Base-by-base conservation (phyloP, 2,113 vertebrate species). In the Tychaedon coryphoeus region DNA sequence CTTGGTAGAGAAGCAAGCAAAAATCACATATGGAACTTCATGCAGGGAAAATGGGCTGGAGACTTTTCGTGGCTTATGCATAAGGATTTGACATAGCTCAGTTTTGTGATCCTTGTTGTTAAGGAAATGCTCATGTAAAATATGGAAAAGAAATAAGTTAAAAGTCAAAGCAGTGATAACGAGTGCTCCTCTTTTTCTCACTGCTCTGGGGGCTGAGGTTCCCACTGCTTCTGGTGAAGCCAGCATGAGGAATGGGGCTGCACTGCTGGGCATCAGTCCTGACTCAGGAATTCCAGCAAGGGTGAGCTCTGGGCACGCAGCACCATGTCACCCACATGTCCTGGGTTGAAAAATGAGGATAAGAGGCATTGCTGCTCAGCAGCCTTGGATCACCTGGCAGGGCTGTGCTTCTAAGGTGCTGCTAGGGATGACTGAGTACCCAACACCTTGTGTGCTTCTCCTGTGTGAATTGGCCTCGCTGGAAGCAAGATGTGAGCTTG, bases 241-340 rank as follows among this genome's bases (percentile, higher is more conserved):
- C 43, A 64, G 29, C 17, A 6, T 0, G 0, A 73, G 40, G 17
- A 65, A 10, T 0, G 1, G 60, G n/a, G 34, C 61, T 8, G 5
- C 25, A 13, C 29, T 1, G 1, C 12, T 58, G 38, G 4, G 16
- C 19, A 3, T 25, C 69, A 61, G 31, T 24, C 36, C 36, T 2
- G 3, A 22, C 25, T 57, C 29, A 12, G 34, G 40, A 22, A 70
- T 81, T 61, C 34, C 57, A 70, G 31, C 26, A 64, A 33, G 40
- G 16, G 4, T 47, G 62, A 64, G 48, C 69, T 40, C 42, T 61
- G 64, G 51, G 31, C 42, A 24, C 0, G 0, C 13, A 51, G 12
- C 50, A 51, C 2, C 2, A 5, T 38, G 31, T 43, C 61, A 53
- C 36, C 24, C 34, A 75, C 4, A 54, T 17, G 6, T 72, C n/a